Conservation (phyloP, 2,113 vertebrate genomes). For the Mormyrus iriodes region DNA sequence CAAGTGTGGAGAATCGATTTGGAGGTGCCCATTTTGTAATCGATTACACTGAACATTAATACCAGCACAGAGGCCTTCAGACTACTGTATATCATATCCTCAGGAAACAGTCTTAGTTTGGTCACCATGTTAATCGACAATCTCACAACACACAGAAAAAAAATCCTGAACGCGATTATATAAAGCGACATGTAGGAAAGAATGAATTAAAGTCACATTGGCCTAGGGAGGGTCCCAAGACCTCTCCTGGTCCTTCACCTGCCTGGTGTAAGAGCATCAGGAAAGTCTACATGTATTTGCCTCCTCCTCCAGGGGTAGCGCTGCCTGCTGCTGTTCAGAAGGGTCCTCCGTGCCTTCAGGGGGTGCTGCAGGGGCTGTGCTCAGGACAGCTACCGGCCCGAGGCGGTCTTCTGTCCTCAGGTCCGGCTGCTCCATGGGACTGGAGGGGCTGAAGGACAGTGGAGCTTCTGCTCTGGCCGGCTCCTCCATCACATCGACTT, state of each 20-base stretch:
- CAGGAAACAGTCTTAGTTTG: neutral
- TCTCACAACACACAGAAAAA: neutral
- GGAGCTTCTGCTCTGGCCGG: conserved; percentile 78
- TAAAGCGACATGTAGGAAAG: neutral
- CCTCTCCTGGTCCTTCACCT: neutral
- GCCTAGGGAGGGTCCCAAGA: neutral
- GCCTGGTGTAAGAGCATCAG: conserved; percentile 47
- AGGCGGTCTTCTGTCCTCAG: conserved; percentile 72
- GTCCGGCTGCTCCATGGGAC: conserved; percentile 57
- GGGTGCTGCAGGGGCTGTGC: conserved; percentile 62
- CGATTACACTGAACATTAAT: neutral
- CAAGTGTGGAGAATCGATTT: neutral
- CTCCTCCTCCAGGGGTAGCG: conserved; percentile 73
- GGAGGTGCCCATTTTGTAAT: neutral
- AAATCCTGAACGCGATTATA: neutral
- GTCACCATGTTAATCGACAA: neutral
- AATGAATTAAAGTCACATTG: neutral
- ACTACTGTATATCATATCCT: neutral
- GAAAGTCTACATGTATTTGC: conserved; percentile 84
- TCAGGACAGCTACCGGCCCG: conserved; percentile 52
- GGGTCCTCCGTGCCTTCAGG: conserved; percentile 61
- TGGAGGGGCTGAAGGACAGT: conserved; percentile 69
- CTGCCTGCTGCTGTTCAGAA: conserved; percentile 56
- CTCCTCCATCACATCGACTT: conserved; percentile 70
- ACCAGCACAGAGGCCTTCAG: neutral